Percentiles rank a stretch among this genome's conserved stretches.
phyloP scores from a whole-genome alignment of 2,113 vertebrate species.

The Onychostruthus taczanowskii region DNA sequence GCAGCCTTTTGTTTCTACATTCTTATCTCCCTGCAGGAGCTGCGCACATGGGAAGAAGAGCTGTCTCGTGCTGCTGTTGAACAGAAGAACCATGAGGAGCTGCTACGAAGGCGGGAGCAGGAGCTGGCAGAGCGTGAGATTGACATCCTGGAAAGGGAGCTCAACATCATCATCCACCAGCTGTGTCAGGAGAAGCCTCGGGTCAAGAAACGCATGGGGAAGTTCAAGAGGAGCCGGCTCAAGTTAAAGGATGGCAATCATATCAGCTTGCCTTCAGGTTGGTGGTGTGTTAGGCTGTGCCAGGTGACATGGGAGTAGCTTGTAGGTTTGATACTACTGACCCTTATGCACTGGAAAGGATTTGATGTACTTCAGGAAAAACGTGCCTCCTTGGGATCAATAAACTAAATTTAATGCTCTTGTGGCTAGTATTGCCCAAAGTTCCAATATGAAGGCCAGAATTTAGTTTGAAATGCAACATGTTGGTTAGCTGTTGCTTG shows the following conservation, averaged over 20 bases:
- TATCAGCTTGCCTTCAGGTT: conserved; percentile 95
- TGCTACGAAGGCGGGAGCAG: conserved; percentile 88
- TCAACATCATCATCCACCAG: conserved; percentile 98
- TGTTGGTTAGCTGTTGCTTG: neutral
- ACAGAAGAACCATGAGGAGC: conserved; percentile 95
- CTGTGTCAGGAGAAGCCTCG: conserved; percentile 95
- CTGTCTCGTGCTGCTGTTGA: conserved; percentile 89
- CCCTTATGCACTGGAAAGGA: accelerated
- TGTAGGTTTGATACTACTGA: neutral
- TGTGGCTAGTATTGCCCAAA: neutral
- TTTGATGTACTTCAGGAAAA: neutral
- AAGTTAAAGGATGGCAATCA: conserved; percentile 94
- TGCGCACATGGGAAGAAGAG: conserved; percentile 96
- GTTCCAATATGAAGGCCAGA: neutral
- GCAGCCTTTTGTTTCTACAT: neutral
- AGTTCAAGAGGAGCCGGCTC: conserved; percentile 90
- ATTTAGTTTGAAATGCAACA: neutral
- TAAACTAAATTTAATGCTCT: neutral
- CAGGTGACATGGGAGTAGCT: neutral
- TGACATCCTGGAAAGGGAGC: conserved; percentile 93
- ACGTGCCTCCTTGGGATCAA: neutral
- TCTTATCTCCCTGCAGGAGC: conserved; percentile 75
- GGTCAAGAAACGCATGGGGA: conserved; percentile 93
- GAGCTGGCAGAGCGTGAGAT: conserved; percentile 94
- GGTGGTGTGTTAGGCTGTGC: neutral